Percentiles rank a stretch among this genome's conserved stretches.
Conservation (phyloP, 2,888 invertebrate genomes). For the Bursaphelenchus okinawaensis region DNA sequence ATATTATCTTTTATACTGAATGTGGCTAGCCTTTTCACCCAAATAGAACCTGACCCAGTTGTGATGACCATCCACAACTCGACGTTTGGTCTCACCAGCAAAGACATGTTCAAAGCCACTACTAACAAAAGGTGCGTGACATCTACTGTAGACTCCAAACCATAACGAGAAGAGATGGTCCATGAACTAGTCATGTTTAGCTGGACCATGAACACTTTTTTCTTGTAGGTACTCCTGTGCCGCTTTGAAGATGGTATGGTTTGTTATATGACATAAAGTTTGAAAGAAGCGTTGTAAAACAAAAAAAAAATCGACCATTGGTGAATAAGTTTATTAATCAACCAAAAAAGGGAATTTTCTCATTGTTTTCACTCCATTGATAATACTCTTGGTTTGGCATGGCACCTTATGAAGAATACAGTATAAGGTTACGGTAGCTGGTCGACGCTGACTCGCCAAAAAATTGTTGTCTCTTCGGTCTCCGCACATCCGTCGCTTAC, state of each 20-base stretch:
- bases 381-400: background rate
- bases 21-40: slow-evolving; percentile 47
- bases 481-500: too few species aligned
- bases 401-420: background rate
- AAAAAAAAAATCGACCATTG: too few species aligned
- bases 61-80: slow-evolving; percentile 51
- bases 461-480: background rate
- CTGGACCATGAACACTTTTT: slow-evolving; percentile 28
- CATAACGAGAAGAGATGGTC: slow-evolving; percentile 44
- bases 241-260: slow-evolving; percentile 41
- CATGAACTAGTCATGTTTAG: slow-evolving; percentile 34
- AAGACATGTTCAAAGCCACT: slow-evolving; percentile 56
- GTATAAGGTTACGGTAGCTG: too few species aligned
- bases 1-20: slow-evolving; percentile 54
- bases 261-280: slow-evolving; percentile 41
- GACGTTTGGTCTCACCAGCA: slow-evolving; percentile 47
- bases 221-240: slow-evolving; percentile 41
- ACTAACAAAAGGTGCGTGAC: slow-evolving; percentile 29
- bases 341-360: background rate
- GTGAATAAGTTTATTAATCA: background rate
- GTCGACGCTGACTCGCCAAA: background rate
- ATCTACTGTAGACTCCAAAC: slow-evolving; percentile 53
- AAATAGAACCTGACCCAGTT: slow-evolving; percentile 54
- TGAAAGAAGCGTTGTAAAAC: slow-evolving; percentile 37
- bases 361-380: slow-evolving; percentile 3